Evolutionary conservation across 2,113 vertebrate genomes (phyloP).

Genomic region (Dinomys branickii): DNA sequence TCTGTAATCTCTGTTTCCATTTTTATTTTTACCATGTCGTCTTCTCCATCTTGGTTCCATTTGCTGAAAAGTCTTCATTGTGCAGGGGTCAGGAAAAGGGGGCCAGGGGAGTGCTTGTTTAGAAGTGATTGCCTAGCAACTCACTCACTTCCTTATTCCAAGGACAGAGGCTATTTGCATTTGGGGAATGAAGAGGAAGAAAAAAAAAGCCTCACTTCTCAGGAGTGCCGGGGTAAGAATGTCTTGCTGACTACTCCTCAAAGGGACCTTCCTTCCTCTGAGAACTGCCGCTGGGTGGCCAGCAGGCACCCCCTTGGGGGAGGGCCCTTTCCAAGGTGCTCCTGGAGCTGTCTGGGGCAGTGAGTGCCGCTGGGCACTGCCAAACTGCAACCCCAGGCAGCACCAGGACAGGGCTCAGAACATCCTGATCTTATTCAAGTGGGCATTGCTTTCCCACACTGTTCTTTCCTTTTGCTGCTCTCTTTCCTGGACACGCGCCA

Average conservation of each 20-base stretch:
- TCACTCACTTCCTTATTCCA: conserved; percentile 81
- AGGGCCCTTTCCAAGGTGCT: not conserved
- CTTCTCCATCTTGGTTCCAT: conserved; percentile 79
- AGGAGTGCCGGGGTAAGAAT: conserved; percentile 70
- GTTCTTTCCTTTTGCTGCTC: conserved; percentile 66
- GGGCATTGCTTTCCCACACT: conserved; percentile 72
- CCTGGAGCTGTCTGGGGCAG: conserved; percentile 20
- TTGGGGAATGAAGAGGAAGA: conserved; percentile 67
- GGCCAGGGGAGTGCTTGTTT: conserved; percentile 79
- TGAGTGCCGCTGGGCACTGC: conserved; percentile 47
- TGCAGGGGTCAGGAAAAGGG: conserved; percentile 66
- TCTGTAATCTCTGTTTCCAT: conserved; percentile 57
- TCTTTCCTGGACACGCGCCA: conserved; percentile 69
- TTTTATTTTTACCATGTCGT: conserved; percentile 76
- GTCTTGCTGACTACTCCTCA: conserved; percentile 78
- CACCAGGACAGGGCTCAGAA: conserved; percentile 71
- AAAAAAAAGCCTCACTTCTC: conserved; percentile 74
- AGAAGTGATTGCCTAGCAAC: conserved; percentile 86
- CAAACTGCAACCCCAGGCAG: not conserved
- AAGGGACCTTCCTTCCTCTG: conserved; percentile 72
- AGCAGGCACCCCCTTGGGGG: not conserved
- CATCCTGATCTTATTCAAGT: conserved; percentile 73
- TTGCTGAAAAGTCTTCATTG: conserved; percentile 79
- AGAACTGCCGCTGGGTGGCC: conserved; percentile 75
- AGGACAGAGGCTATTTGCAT: conserved; percentile 84